phyloP scores from a whole-genome alignment of 2,888 invertebrate genomes.

The Diaprepes abbreviatus region DNA sequence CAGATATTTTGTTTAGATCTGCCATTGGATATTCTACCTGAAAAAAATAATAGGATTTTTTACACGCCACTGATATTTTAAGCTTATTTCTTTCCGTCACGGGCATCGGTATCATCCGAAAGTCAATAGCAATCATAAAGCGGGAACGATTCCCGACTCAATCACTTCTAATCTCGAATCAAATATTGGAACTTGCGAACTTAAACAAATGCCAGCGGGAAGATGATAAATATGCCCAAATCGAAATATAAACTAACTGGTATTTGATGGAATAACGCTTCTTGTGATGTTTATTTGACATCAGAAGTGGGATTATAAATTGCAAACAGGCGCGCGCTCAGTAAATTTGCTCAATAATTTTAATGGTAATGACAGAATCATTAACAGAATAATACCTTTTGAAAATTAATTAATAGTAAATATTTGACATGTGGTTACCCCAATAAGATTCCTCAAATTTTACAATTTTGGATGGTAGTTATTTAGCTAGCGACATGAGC shows the following conservation, averaged over 20 bases:
- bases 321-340: neutral
- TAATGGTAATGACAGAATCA: neutral
- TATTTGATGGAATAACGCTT: conserved; percentile 47
- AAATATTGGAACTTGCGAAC: conserved; percentile 53
- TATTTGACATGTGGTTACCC: no score
- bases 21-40: neutral
- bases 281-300: conserved; percentile 46
- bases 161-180: conserved; percentile 48
- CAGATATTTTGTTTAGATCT: no score
- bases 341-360: neutral
- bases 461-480: no score
- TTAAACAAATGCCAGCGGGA: conserved; percentile 51
- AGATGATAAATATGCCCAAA: conserved; percentile 48
- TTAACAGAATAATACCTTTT: neutral
- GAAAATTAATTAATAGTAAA: no score
- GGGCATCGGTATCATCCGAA: conserved; percentile 35
- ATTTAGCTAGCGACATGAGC: no score
- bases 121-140: conserved; percentile 49
- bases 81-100: conserved; percentile 30
- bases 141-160: conserved; percentile 45
- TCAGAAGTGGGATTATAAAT: conserved; percentile 26
- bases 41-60: neutral
- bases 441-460: no score
- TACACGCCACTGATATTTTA: conserved; percentile 17
- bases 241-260: conserved; percentile 48